Base-by-base conservation (phyloP, 1,140 invertebrate species). In the Drosophila rufa region DNA sequence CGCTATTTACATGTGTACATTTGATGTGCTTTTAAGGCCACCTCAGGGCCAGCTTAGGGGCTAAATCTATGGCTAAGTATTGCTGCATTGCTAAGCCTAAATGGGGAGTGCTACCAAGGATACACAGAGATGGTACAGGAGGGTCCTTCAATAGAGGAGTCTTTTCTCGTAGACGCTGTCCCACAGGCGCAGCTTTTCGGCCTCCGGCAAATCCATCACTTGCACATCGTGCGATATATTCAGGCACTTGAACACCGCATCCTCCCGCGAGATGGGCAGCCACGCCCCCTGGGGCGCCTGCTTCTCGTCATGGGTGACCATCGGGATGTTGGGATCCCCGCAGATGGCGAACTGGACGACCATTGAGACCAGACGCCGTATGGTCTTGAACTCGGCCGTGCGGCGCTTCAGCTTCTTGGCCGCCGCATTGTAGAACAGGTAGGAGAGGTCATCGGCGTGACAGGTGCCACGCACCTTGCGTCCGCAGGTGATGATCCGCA, bases 401-500 rank as follows among this genome's bases (percentile, higher is more conserved):
- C 81, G 91, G 2, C 77, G 74, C 59, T 93, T 92, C 55, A 92
- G 77, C 66, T 94, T 93, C 36, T 91, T 84, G 47, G 93, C 93
- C 27, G 94, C 84, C 58, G 80, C 87, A 66, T 93, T 94, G 76
- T 94, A 93, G 80, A 96, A 96, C 43, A 96, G 75, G 89, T 96
- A 96, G 60, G 94, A 95, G 4, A 96, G 65, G 79, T 96, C 95
- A 73, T 96, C 95, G 0, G 93, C 94, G 82, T 96, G 95, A 73
- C 93, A 94, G n/a, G 94, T 94, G 65, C 92, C 92, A 7, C 92
- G 90, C 59, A 92, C 77, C 64, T 92, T 92, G 40, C 90, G 80
- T 5, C 92, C 92, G 22, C 92, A 92, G 42, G 91, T 92, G 73
- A 94, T 94, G 48, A 94, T 82, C 30, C 92, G 78, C 61, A 91